Percentiles rank a stretch among this genome's conserved stretches.
phyloP scores from a whole-genome alignment of 2,113 vertebrate species.

The Chloropsis hardwickii region DNA sequence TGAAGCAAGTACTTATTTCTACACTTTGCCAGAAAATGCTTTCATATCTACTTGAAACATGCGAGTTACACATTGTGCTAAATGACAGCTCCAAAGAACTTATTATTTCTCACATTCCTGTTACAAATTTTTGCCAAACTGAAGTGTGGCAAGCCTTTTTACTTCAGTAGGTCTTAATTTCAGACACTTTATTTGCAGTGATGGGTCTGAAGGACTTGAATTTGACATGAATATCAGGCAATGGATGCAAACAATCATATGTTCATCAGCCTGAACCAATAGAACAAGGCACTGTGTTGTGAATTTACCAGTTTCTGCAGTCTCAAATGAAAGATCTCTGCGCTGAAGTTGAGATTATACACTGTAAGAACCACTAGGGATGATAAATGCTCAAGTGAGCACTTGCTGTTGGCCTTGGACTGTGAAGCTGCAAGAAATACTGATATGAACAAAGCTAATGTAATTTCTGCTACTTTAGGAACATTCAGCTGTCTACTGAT shows the following conservation, averaged over 20 bases:
- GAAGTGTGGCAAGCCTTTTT: neutral
- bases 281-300: neutral
- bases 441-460: slow-evolving; percentile 36
- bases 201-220: neutral
- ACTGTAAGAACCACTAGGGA: slow-evolving; percentile 16
- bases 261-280: neutral
- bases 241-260: neutral
- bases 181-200: neutral
- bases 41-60: neutral
- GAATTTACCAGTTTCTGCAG: slow-evolving; percentile 11
- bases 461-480: slow-evolving; percentile 55
- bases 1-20: neutral
- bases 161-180: neutral
- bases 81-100: neutral
- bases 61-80: neutral
- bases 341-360: slow-evolving; percentile 36
- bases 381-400: slow-evolving; percentile 60
- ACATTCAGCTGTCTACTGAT: slow-evolving; percentile 22
- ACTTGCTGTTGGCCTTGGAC: slow-evolving; percentile 40
- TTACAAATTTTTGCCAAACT: neutral
- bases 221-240: neutral
- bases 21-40: neutral
- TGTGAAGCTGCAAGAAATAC: slow-evolving; percentile 53
- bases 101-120: neutral
- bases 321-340: slow-evolving; percentile 32